These are phyloP conservation scores for Alca torda DNA, from an alignment of 2,797 vertebrate genomes.

Conservation along the genomic window DNA sequence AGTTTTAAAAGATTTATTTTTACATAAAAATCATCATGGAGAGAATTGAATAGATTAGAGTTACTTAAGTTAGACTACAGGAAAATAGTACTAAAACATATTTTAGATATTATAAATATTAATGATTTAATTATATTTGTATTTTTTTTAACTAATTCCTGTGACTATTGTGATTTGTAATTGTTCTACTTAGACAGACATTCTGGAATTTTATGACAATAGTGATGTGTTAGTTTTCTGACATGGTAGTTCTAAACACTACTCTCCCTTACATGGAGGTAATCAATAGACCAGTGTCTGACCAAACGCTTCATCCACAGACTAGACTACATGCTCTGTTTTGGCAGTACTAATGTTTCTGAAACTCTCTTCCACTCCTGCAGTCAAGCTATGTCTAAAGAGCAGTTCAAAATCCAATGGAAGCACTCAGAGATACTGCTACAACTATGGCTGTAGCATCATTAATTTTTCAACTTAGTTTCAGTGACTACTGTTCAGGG, in stretches of 20 bases:
- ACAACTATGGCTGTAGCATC: not conserved
- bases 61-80: not conserved
- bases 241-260: not conserved
- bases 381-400: not conserved
- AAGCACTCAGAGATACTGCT: not conserved
- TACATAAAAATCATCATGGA: not conserved
- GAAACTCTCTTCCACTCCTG: not conserved
- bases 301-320: not conserved
- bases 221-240: not conserved
- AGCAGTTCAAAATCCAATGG: not conserved
- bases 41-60: not conserved
- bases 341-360: not conserved
- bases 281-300: accelerated
- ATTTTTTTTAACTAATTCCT: not conserved
- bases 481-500: not conserved
- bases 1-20: not conserved
- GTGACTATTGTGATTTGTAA: not conserved
- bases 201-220: not conserved
- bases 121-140: not conserved
- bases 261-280: not conserved
- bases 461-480: not conserved
- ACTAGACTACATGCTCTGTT: accelerated
- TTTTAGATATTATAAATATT: not conserved
- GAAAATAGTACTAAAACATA: not conserved
- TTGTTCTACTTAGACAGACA: not conserved